A percentile compares a stretch with the other conserved stretches of the same genome.
Conservation (phyloP, 2,797 vertebrate species). For the Myripristis murdjan region DNA sequence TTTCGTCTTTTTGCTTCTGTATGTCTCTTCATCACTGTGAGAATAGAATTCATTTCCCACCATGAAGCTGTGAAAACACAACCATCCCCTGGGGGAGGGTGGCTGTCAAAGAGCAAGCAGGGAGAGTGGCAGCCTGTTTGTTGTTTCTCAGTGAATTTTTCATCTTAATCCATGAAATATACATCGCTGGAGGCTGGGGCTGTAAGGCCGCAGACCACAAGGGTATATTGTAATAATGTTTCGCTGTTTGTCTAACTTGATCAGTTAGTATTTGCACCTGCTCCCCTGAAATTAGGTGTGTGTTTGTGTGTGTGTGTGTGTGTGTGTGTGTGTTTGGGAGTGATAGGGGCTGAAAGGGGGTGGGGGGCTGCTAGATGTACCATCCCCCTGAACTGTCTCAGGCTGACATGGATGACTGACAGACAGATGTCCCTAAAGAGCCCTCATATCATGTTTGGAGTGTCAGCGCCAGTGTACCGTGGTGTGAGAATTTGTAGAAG, state of each 20-base stretch:
- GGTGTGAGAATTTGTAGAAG: slow-evolving; percentile 65
- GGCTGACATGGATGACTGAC: slow-evolving; percentile 70
- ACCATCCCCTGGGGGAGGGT: slow-evolving; percentile 61
- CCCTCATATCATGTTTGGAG: slow-evolving; percentile 68
- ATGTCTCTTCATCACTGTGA: slow-evolving; percentile 67
- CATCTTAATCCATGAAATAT: slow-evolving; percentile 79
- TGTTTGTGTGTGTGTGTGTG: background rate
- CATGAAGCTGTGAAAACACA: slow-evolving; percentile 69
- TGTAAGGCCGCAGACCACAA: slow-evolving; percentile 49
- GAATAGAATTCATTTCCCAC: slow-evolving; percentile 76
- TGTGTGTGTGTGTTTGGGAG: slow-evolving; percentile 4
- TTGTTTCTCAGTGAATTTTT: slow-evolving; percentile 80
- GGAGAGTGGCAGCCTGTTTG: slow-evolving; percentile 54
- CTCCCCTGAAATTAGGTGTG: slow-evolving; percentile 12
- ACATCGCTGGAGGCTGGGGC: slow-evolving; percentile 56
- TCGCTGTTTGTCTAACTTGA: slow-evolving; percentile 65
- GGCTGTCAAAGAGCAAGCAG: slow-evolving; percentile 70
- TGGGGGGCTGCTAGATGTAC: slow-evolving; percentile 29
- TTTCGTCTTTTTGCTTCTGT: slow-evolving; percentile 57
- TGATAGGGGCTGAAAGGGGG: slow-evolving; percentile 6
- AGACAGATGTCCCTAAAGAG: slow-evolving; percentile 72
- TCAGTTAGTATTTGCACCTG: slow-evolving; percentile 54
- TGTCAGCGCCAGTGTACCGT: slow-evolving; percentile 48
- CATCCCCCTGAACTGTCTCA: slow-evolving; percentile 32
- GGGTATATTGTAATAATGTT: slow-evolving; percentile 62